phyloP scores from a whole-genome alignment of 2,113 vertebrate species.

The Toxotes chatareus region DNA sequence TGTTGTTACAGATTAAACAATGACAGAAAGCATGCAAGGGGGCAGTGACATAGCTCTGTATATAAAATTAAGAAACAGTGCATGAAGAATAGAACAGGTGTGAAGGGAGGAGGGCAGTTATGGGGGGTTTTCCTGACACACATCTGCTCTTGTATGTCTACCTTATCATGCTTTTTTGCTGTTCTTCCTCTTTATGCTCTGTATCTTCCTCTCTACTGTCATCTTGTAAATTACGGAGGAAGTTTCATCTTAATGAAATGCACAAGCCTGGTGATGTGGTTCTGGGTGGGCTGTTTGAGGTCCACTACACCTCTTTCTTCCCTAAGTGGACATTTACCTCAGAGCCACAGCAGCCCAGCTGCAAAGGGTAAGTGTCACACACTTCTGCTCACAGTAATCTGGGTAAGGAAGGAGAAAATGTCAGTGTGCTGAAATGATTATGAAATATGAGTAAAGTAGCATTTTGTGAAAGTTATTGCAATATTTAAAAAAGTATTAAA shows the following conservation, averaged over 20 bases:
- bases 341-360: conserved; percentile 63
- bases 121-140: background rate
- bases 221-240: conserved; percentile 52
- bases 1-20: background rate
- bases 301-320: conserved; percentile 60
- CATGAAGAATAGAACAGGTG: background rate
- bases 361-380: conserved; percentile 66
- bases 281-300: conserved; percentile 73
- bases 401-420: too few species aligned
- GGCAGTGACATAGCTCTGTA: background rate
- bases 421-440: too few species aligned
- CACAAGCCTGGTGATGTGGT: conserved; percentile 62
- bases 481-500: too few species aligned
- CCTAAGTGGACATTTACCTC: conserved; percentile 64
- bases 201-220: background rate
- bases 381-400: background rate
- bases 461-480: too few species aligned
- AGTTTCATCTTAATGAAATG: conserved; percentile 64
- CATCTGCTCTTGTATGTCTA: conserved; percentile 10
- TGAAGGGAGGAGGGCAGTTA: background rate
- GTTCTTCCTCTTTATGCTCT: background rate
- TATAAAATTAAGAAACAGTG: background rate
- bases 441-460: too few species aligned
- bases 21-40: background rate
- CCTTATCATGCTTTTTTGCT: background rate